Conservation (phyloP, 2,113 vertebrate species). For the Scopus umbretta region DNA sequence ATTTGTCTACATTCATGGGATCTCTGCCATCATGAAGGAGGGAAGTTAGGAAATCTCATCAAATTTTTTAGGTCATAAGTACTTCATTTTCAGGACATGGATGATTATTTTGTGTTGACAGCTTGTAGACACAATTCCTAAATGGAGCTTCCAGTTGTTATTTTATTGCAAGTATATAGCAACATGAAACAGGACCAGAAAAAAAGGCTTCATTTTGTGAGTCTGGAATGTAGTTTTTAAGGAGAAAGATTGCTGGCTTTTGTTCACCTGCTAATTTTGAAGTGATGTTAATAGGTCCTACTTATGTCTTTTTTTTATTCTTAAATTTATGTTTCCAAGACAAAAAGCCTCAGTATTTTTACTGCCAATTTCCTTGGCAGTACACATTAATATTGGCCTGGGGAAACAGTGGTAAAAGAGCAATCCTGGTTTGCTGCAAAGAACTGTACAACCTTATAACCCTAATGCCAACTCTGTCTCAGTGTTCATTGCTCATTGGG, state of each 20-base stretch:
- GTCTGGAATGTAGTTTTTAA: not conserved
- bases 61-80: not conserved
- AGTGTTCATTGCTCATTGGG: not conserved
- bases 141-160: not conserved
- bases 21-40: not conserved
- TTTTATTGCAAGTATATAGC: not conserved
- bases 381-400: not conserved
- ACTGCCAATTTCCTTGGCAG: not conserved
- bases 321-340: not conserved
- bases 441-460: not conserved
- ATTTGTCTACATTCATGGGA: rapidly evolving
- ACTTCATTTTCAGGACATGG: not conserved
- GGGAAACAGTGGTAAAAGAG: not conserved
- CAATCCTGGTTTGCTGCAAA: not conserved
- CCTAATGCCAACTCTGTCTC: not conserved
- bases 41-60: not conserved
- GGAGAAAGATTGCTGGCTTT: not conserved
- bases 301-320: not conserved
- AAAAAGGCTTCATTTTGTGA: not conserved
- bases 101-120: not conserved
- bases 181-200: not conserved
- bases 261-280: not conserved
- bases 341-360: not conserved
- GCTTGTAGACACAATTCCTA: not conserved
- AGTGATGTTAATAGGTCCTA: not conserved